phyloP scores from a whole-genome alignment of 2,888 invertebrate species.

The Strigamia crassipes region DNA sequence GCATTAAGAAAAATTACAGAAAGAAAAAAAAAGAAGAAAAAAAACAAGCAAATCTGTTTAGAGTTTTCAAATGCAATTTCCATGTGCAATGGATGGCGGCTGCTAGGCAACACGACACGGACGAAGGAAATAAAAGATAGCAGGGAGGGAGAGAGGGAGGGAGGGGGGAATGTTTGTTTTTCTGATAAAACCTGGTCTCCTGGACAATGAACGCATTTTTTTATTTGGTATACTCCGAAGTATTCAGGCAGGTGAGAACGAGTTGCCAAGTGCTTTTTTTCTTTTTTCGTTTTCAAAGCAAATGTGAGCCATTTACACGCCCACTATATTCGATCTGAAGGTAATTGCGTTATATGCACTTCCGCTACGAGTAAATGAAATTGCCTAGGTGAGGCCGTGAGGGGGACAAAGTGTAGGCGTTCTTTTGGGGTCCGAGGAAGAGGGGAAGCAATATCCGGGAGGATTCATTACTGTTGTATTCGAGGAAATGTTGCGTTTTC shows the following conservation, averaged over 20 bases:
- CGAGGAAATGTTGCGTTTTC: neutral
- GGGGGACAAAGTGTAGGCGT: neutral
- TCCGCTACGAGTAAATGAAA: slow-evolving; percentile 12
- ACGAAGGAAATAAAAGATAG: neutral
- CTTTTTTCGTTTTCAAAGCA: neutral
- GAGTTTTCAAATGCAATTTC: neutral
- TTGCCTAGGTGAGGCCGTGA: neutral
- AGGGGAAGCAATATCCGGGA: neutral
- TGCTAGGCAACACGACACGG: neutral
- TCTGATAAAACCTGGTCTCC: neutral
- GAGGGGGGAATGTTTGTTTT: neutral
- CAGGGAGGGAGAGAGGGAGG: neutral
- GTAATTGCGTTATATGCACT: slow-evolving; percentile 29
- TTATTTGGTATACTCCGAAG: neutral
- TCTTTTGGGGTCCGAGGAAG: neutral
- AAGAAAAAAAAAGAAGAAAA: neutral
- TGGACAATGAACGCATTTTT: neutral
- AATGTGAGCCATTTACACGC: neutral
- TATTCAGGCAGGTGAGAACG: neutral
- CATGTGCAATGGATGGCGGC: neutral
- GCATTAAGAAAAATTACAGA: too few species aligned
- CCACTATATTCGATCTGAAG: neutral
- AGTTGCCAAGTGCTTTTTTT: neutral
- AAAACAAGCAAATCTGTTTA: neutral
- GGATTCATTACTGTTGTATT: neutral